Evolutionary conservation across 2,888 invertebrate genomes (phyloP), one percentile per base, ranked within the genome.

Genomic region (Plusia festucae): DNA sequence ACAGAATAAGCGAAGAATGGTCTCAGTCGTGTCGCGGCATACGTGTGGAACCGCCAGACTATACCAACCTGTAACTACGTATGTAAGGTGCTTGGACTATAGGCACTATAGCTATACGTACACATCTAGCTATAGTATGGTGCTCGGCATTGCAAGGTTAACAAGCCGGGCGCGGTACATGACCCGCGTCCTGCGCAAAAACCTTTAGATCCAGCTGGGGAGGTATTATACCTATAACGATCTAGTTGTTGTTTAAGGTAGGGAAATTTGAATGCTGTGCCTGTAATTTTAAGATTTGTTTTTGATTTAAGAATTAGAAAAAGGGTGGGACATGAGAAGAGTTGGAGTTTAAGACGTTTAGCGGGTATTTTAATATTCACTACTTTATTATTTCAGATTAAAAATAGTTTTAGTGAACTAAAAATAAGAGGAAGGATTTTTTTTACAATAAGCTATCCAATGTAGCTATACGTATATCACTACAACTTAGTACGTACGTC

Each of bases 121-220:
- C 68, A 62, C 60, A 67, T 20, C n/a, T n/a, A n/a, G n/a, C n/a
- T n/a, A n/a, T n/a, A n/a, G 30, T 76, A 55, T 63, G 62, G 79
- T 72, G 73, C 85, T 85, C 87, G 93, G 87, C 93, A 93, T 93
- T 93, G 93, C 93, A 93, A 93, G 93, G 93, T 90, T 88, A 93
- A 87, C 92, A 78, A 83, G 91, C 81, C 82, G 77, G 76, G 84
- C 82, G 75, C 73, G 81, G 87, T 84, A 76, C 80, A 78, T 72
- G 80, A 82, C 81, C 81, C 70, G 68, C 68, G 60, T 68, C 66
- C 72, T 78, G 81, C 76, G 81, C 72, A 82, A 81, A 82, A 83
- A 84, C 81, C 70, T 82, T 78, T 72, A 78, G 77, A 68, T 60
- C 56, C 78, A 78, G 75, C 81, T 85, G 83, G 63, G 73, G 11